These are phyloP conservation scores for Drosophila athabasca DNA, from an alignment of 1,140 invertebrate genomes.

Conservation along the genomic window DNA sequence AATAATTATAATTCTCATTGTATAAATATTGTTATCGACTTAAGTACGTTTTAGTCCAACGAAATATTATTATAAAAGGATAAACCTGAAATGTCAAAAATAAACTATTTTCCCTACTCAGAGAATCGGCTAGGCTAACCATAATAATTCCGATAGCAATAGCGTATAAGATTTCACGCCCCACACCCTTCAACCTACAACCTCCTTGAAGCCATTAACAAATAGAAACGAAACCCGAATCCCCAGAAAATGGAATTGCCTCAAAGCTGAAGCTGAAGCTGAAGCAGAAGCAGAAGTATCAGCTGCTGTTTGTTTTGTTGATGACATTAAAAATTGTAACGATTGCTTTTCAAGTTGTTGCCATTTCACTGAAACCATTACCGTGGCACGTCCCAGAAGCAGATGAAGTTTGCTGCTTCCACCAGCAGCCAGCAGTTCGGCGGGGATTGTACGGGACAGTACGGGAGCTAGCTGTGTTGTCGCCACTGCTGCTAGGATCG, in stretches of 20 bases:
- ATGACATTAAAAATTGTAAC: conserved; percentile 79
- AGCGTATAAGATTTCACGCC: neutral
- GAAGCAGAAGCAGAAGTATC: conserved; percentile 21
- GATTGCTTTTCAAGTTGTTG: conserved; percentile 80
- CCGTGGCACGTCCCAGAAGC: conserved; percentile 35
- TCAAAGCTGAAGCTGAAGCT: neutral
- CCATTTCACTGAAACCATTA: conserved; percentile 59
- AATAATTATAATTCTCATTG: conserved; percentile 49
- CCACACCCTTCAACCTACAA: neutral
- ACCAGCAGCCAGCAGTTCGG: neutral
- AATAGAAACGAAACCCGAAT: conserved; percentile 6
- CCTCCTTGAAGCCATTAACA: neutral
- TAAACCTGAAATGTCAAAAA: conserved; percentile 53
- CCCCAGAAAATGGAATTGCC: conserved; percentile 22
- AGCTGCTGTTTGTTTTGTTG: conserved; percentile 73
- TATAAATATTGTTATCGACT: conserved; percentile 70
- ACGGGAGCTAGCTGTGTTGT: conserved; percentile 41
- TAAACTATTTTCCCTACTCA: conserved; percentile 74
- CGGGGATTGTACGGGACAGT: neutral
- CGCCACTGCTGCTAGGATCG: conserved; percentile 75
- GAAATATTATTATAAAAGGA: conserved; percentile 47
- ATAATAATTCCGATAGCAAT: neutral
- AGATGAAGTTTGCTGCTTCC: conserved; percentile 16
- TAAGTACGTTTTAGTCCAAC: conserved; percentile 62
- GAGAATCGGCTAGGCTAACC: conserved; percentile 2